Evolutionary conservation across 2,888 invertebrate species (phyloP), one percentile per base, ranked within the genome.

Genomic region (Diaprepes abbreviatus): DNA sequence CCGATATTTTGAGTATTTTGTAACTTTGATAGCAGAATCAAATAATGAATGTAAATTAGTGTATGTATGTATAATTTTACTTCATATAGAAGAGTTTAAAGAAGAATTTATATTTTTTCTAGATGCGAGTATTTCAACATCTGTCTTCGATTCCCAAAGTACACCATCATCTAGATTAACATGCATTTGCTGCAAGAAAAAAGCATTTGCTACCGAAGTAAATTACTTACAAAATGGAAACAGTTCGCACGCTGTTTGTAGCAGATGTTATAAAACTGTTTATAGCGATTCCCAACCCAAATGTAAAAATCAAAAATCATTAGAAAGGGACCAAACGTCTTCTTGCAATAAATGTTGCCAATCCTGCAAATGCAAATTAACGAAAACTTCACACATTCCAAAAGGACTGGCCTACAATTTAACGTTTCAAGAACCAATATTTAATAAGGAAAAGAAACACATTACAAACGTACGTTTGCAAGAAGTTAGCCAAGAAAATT

Each of bases 171-270:
- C 58, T n/a, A 36, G 59, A 28, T 24, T 69, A 14, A 64, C 45
- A n/a, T 69, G 69, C 10, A 43, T 4, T 43, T 64, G 69, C 35
- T 69, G 69, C 43, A 69, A 54, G 19, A 64, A 69, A 19, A 69
- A 69, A 17, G 59, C 64, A 2, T 69, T 69, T 43, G n/a, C 59
- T 35, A 63, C 59, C n/a, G 69, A 69, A 64, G 58, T 64, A 10
- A 59, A 43, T 24, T 69, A 59, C 24, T 10, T 69, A 43, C 33
- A 64, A 21, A 43, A 58, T 14, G 59, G 59, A 19, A 43, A 64
- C 19, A 45, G 38, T 21, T 63, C 58, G 10, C 12, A 40, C 7
- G 40, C 57, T n/a, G 43, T 64, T 16, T 69, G 69, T 19, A 52
- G 52, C 17, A 64, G 45, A 31, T 69, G 69, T 16, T 69, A 59